Conservation (phyloP, 1,140 invertebrate species). For the Delia radicum region DNA sequence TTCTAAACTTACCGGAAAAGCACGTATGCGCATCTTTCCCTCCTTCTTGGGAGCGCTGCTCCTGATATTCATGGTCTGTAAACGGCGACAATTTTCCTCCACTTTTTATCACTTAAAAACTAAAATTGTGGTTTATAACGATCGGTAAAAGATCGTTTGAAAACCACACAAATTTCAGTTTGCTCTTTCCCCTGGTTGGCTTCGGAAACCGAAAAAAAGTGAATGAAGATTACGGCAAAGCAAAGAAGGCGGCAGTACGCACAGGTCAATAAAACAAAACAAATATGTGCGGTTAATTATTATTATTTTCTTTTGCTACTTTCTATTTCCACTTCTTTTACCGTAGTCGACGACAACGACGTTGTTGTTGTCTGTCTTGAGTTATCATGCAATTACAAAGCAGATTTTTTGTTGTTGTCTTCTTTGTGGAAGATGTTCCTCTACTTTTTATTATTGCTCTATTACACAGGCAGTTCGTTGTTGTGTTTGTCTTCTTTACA, state of each 20-base stretch:
- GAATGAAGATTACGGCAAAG: neutral
- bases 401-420: neutral
- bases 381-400: neutral
- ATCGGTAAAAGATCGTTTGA: neutral
- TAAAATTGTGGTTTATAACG: neutral
- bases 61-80: conserved; percentile 50
- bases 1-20: conserved; percentile 83
- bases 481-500: neutral
- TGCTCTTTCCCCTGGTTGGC: neutral
- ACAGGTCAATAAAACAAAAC: neutral
- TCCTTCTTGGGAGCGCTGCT: conserved; percentile 73
- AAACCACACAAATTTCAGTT: neutral
- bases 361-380: neutral
- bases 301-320: neutral
- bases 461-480: neutral
- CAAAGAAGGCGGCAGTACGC: neutral
- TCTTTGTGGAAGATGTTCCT: neutral
- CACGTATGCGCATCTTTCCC: conserved; percentile 94
- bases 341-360: too few species aligned
- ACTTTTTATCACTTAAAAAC: conserved; percentile 32
- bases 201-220: neutral
- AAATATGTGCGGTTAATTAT: neutral
- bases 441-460: neutral
- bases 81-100: conserved; percentile 51
- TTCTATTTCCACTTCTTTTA: too few species aligned